These are phyloP conservation scores for Tragelaphus buxtoni DNA, from an alignment of 2,113 vertebrate genomes.

Conservation along the genomic window DNA sequence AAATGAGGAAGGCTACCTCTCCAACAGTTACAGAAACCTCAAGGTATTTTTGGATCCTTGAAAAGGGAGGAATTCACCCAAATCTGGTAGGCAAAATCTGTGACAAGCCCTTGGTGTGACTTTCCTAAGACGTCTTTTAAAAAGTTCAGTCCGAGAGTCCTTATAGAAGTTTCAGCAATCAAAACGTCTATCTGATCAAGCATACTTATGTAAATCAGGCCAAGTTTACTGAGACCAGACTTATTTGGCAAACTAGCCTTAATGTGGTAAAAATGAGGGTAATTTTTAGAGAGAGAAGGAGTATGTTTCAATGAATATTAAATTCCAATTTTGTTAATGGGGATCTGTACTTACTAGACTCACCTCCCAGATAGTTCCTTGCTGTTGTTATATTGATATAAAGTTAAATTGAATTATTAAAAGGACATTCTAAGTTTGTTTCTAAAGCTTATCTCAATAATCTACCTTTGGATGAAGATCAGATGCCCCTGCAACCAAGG, in stretches of 20 bases:
- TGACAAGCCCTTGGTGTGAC: not conserved
- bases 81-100: not conserved
- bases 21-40: not conserved
- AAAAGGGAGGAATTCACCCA: not conserved
- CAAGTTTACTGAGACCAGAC: not conserved
- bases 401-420: not conserved
- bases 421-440: not conserved
- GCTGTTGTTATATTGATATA: not conserved
- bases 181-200: not conserved
- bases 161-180: not conserved
- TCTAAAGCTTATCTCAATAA: not conserved
- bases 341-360: not conserved
- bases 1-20: not conserved
- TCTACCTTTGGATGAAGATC: not conserved
- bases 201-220: not conserved
- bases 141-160: not conserved
- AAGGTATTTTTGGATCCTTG: not conserved
- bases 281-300: not conserved
- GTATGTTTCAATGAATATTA: not conserved
- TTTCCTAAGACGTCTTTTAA: not conserved
- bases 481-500: not conserved
- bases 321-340: not conserved
- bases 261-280: not conserved
- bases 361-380: not conserved
- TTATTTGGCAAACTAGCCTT: not conserved